These are phyloP conservation scores for Microcebus griseorufus DNA, from an alignment of 2,113 vertebrate species.

Conservation along the genomic window DNA sequence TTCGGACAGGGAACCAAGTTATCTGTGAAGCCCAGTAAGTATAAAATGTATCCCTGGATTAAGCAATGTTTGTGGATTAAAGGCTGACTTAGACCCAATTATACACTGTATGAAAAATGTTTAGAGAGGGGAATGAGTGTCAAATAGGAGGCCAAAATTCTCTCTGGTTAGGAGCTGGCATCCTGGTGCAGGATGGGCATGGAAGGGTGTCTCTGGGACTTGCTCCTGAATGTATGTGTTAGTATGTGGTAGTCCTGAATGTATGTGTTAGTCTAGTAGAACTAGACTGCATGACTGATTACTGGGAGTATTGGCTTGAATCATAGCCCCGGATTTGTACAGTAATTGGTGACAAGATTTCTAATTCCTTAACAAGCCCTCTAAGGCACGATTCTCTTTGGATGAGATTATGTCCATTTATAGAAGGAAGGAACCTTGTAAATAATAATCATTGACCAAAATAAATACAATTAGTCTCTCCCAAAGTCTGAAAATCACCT, in stretches of 20 bases:
- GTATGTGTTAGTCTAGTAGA: neutral
- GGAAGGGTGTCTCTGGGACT: constrained; percentile 5
- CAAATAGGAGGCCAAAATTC: neutral
- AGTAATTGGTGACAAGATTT: neutral
- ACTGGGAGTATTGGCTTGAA: neutral
- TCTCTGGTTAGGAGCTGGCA: neutral
- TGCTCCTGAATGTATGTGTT: neutral
- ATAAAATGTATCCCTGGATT: constrained; percentile 72
- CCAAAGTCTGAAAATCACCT: constrained; percentile 14
- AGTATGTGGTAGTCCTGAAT: neutral
- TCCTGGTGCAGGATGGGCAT: neutral
- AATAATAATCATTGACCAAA: constrained; percentile 51
- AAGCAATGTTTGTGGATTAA: constrained; percentile 74
- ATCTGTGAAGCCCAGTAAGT: constrained; percentile 81
- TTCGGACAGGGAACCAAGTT: constrained; percentile 77
- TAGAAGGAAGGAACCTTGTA: constrained; percentile 22
- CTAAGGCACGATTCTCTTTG: constrained; percentile 38
- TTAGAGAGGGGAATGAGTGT: constrained; percentile 25
- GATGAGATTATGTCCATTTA: constrained; percentile 7
- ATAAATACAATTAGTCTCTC: constrained; percentile 19
- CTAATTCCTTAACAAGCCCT: constrained; percentile 56
- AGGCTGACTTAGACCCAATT: constrained; percentile 70
- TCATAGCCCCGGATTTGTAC: constrained; percentile 20
- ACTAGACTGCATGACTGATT: constrained; percentile 10
- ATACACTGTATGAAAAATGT: constrained; percentile 60